Conservation (phyloP, 2,888 invertebrate species). For the Villa cingulata region DNA sequence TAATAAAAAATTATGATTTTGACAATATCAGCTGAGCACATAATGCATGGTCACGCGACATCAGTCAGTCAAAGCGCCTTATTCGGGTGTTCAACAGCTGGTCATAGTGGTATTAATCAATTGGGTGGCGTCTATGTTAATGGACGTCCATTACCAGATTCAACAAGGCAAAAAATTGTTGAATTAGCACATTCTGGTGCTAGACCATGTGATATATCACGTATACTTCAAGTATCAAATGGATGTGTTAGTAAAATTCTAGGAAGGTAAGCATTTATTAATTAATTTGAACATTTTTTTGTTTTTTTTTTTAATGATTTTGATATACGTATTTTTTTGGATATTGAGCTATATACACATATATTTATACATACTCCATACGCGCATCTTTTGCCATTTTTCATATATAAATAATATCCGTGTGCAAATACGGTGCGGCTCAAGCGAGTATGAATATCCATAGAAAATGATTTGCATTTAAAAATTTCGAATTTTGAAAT, state of each 20-base stretch:
- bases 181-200: constrained; percentile 97
- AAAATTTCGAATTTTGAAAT: no score
- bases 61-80: constrained; percentile 58
- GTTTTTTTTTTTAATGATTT: not conserved
- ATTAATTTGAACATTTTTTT: constrained; percentile 13
- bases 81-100: constrained; percentile 73
- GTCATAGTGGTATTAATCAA: constrained; percentile 99
- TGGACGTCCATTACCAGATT: constrained; percentile 94
- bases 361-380: no score
- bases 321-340: no score
- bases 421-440: no score
- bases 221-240: constrained; percentile 97
- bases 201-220: constrained; percentile 95
- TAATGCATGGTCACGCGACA: constrained; percentile 46
- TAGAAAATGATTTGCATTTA: no score
- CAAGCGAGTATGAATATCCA: no score
- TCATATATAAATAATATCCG: no score
- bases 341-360: no score
- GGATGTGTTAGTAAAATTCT: constrained; percentile 99
- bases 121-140: constrained; percentile 98
- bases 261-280: constrained; percentile 86
- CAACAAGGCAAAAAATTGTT: constrained; percentile 96
- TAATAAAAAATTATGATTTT: constrained; percentile 25
- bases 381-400: no score
- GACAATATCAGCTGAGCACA: constrained; percentile 49